These are phyloP conservation scores for Gorsachius magnificus DNA, from an alignment of 2,797 vertebrate genomes.

Conservation along the genomic window DNA sequence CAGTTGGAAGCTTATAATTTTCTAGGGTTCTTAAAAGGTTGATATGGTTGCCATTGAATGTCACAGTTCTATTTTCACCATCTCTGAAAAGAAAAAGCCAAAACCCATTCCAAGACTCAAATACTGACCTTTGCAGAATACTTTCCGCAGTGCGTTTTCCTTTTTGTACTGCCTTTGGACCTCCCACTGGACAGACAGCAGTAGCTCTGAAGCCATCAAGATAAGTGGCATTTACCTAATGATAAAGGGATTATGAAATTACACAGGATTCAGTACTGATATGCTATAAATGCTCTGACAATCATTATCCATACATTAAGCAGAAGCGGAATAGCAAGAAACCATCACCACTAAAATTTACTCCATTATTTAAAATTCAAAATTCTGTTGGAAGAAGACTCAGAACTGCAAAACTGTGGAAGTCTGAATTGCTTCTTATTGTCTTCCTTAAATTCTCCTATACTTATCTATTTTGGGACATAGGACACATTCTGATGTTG, in stretches of 20 bases:
- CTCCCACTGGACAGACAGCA: conserved; percentile 84
- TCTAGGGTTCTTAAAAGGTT: not conserved
- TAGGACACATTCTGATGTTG: not conserved
- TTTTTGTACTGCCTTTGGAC: conserved; percentile 81
- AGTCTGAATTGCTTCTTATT: not conserved
- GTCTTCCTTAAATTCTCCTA: not conserved
- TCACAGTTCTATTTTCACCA: not conserved
- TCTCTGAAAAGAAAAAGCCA: not conserved
- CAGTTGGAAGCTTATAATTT: not conserved
- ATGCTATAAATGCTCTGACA: not conserved
- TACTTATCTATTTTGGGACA: not conserved
- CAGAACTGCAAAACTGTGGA: not conserved
- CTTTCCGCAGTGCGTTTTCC: conserved; percentile 81
- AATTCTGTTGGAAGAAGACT: not conserved
- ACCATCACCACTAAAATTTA: not conserved
- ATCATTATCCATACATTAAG: not conserved
- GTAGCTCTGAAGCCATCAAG: conserved; percentile 86
- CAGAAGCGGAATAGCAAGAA: not conserved
- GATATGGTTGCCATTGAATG: not conserved
- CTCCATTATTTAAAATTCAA: not conserved
- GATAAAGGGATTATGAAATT: not conserved
- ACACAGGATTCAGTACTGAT: not conserved
- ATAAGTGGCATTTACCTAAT: conserved; percentile 86
- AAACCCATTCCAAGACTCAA: not conserved
- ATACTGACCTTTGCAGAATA: conserved; percentile 80